These are phyloP conservation scores for Platygyra sinensis DNA, from an alignment of 64 coral and sea anemone genomes.

Conservation along the genomic window DNA sequence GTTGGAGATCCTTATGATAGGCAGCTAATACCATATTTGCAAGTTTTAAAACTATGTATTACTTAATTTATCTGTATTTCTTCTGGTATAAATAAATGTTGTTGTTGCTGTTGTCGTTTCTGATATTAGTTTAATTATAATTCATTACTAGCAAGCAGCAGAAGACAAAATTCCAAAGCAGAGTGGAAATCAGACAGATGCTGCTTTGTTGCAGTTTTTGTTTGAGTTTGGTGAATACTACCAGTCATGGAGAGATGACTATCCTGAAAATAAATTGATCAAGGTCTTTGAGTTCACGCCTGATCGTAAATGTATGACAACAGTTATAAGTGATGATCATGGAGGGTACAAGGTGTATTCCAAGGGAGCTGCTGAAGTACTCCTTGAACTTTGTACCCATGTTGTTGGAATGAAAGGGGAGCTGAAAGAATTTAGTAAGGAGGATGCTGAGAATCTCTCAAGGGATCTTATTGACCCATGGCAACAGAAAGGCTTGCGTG, in stretches of 20 bases:
- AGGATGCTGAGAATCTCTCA: slow-evolving; percentile 66
- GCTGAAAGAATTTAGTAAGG: slow-evolving; percentile 35
- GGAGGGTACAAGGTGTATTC: slow-evolving; percentile 63
- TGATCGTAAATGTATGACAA: slow-evolving; percentile 82
- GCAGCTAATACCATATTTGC: too few species aligned
- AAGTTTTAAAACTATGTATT: too few species aligned
- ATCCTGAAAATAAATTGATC: slow-evolving; percentile 62
- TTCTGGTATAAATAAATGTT: too few species aligned
- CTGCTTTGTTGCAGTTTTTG: slow-evolving; percentile 74
- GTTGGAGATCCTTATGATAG: too few species aligned
- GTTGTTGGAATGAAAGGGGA: slow-evolving; percentile 23
- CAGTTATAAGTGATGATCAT: slow-evolving; percentile 50
- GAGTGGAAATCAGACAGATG: slow-evolving; percentile 77
- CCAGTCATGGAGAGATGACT: slow-evolving; percentile 72
- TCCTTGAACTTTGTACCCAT: slow-evolving; percentile 59
- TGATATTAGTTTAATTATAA: background rate
- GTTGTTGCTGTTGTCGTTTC: too few species aligned
- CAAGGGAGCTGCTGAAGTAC: slow-evolving; percentile 74
- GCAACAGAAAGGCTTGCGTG: slow-evolving; percentile 65
- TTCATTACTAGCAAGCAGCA: background rate
- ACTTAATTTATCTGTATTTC: too few species aligned
- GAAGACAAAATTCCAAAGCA: slow-evolving; percentile 55
- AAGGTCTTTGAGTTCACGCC: slow-evolving; percentile 78
- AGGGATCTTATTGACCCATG: slow-evolving; percentile 75
- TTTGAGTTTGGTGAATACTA: slow-evolving; percentile 82